These are phyloP conservation scores for Parazoanthus atlanticus DNA, from an alignment of 92 coral and sea anemone species.

Conservation along the genomic window DNA sequence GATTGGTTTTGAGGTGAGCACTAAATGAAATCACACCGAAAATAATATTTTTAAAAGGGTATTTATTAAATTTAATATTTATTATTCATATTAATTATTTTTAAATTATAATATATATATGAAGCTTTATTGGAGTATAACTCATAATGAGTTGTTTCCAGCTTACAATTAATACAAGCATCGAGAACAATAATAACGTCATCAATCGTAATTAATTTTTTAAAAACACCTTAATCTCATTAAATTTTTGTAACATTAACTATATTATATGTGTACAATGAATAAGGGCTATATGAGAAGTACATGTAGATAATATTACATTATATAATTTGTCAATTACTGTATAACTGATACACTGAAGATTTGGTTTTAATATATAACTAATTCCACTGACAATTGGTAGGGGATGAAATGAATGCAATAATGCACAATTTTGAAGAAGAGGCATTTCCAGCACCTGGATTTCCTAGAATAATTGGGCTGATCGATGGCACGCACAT, in stretches of 20 bases:
- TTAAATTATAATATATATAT: slow-evolving; percentile 17
- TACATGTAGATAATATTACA: slow-evolving; percentile 25
- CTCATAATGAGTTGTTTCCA: slow-evolving; percentile 33
- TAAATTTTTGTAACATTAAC: slow-evolving; percentile 1
- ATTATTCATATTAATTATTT: slow-evolving; percentile 17
- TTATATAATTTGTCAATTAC: slow-evolving; percentile 28
- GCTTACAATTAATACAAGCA: slow-evolving; percentile 26
- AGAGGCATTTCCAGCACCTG: slow-evolving; percentile 21
- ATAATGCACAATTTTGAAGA: slow-evolving; percentile 31
- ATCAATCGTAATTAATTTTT: slow-evolving; percentile 27
- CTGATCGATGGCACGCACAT: slow-evolving; percentile 41
- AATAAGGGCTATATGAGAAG: slow-evolving; percentile 26
- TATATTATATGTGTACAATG: slow-evolving; percentile 14
- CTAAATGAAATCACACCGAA: slow-evolving; percentile 23
- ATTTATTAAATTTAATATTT: slow-evolving; percentile 30
- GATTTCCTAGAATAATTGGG: slow-evolving; percentile 29
- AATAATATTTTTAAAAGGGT: slow-evolving; percentile 17
- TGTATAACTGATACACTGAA: slow-evolving; percentile 24
- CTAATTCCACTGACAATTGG: slow-evolving; percentile 5
- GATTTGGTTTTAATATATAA: slow-evolving; percentile 32
- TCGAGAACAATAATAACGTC: slow-evolving; percentile 13
- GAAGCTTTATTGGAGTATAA: slow-evolving; percentile 27
- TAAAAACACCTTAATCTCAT: slow-evolving; percentile 28
- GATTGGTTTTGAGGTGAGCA: slow-evolving; percentile 20
- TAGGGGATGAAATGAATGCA: slow-evolving; percentile 22